phyloP scores from a whole-genome alignment of 2,888 invertebrate genomes.

The Yponomeuta sedellus region DNA sequence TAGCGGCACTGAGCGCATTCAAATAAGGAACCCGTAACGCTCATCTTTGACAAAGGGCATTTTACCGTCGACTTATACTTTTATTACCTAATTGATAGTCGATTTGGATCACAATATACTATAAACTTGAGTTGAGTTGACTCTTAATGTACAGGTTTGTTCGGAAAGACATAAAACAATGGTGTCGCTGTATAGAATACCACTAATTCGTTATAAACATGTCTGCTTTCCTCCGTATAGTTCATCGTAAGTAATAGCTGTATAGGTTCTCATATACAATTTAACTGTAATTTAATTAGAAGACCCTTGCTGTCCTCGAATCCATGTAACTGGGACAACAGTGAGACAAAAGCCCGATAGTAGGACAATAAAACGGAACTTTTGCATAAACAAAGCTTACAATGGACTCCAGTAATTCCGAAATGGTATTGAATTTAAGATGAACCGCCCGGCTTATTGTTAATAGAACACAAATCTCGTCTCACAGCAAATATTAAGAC shows the following conservation, averaged over 20 bases:
- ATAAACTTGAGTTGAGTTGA: not conserved
- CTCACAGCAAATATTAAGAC: slow-evolving; percentile 25
- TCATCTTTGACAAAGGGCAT: slow-evolving; percentile 31
- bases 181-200: too few relatives aligned
- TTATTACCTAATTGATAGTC: slow-evolving; percentile 62
- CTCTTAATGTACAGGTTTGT: not conserved
- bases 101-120: slow-evolving; percentile 22
- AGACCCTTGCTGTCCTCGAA: not conserved
- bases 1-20: slow-evolving; percentile 52
- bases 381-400: slow-evolving; percentile 40
- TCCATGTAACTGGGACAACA: slow-evolving; percentile 19
- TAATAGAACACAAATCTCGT: slow-evolving; percentile 25
- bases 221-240: too few relatives aligned
- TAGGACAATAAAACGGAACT: slow-evolving; percentile 40
- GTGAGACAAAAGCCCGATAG: slow-evolving; percentile 31
- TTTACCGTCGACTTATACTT: slow-evolving; percentile 42
- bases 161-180: not conserved
- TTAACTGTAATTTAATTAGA: not conserved
- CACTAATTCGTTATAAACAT: not conserved
- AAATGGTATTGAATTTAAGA: slow-evolving; percentile 34
- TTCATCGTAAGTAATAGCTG: too few relatives aligned
- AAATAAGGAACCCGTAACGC: slow-evolving; percentile 53
- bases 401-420: slow-evolving; percentile 37
- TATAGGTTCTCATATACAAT: too few relatives aligned
- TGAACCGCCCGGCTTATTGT: slow-evolving; percentile 33